Evolutionary conservation across 2,113 vertebrate species (phyloP), one percentile per base, ranked within the genome.

Genomic region (Gnathonemus longibarbis): DNA sequence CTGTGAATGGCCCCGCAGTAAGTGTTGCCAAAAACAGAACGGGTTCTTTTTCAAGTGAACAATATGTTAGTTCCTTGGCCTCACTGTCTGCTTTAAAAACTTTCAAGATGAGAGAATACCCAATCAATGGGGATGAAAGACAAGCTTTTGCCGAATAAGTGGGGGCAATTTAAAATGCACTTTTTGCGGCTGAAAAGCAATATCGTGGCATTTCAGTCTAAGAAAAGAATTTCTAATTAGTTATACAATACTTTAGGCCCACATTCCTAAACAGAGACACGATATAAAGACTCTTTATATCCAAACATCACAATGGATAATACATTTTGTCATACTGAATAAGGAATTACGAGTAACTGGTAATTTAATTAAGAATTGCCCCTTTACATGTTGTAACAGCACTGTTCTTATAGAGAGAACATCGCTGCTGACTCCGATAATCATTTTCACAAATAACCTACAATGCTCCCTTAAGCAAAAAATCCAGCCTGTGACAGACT

Each of bases 241-340:
- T 90, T 80, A 80, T 80, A 80, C 74, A 80, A 80, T 80, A 35
- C 74, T 42, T 80, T 39, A 80, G 74, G 5, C 11, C 52, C 80
- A 86, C 88, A 91, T 66, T 92, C 93, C 93, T 90, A 93, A 94
- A 94, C 94, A 93, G 92, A 93, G 31, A 94, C 91, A 94, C 35
- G 94, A 93, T 94, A 92, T 92, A 92, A 93, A 94, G 93, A 95
- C 92, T 93, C 94, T 94, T 94, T 93, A 92, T 70, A 93, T 92
- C 92, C 74, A 80, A 91, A 90, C 92, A 95, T 94, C 94, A 93
- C 94, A 93, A 91, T 94, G 93, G 93, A 95, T 94, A 94, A 94
- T 94, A 93, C 91, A 93, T 93, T 94, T 94, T 93, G 90, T 94
- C 95, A 95, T 95, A 96, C 96, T 96, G 94, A 97, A 96, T 96